Evolutionary conservation across 1,140 invertebrate species (phyloP), one percentile per base, ranked within the genome.

Genomic region (Drosophila aff.): DNA sequence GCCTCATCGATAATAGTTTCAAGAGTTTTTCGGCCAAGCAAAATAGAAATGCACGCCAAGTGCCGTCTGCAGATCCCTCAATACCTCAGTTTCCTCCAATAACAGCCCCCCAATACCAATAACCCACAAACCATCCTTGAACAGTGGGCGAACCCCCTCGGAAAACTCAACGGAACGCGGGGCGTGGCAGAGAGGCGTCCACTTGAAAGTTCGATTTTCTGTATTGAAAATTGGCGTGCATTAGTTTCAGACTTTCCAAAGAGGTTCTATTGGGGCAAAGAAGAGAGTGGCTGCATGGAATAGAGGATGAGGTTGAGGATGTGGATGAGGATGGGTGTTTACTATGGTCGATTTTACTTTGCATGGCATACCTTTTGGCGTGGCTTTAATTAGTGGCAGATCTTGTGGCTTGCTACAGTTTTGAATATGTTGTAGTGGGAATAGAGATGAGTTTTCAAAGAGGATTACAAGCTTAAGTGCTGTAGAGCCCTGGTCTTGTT

Each of bases 151-250:
- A 21, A 16, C 33, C 80, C 64, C 69, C 41, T 18, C 41, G 44
- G 59, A 33, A 40, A 73, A 44, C 57, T 40, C 21, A 78, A 31
- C 41, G 59, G 55, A 53, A 40, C 23, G 63, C 40, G 66, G 15
- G 63, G 72, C 72, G 61, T 44, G 61, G 67, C 44, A 52, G 63
- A 40, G 67, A 33, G 73, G 76, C 67, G 69, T 47, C 79, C 82
- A 79, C 83, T 86, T 87, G 71, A 86, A 87, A 82, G 82, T 86
- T 86, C 82, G 82, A 86, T 86, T 86, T 86, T 86, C 79, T 86
- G 71, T 82, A 87, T 86, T 86, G 66, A 87, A 87, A 82, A 86
- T 87, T 87, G 81, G 81, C 82, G 78, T 85, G 82, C 74, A 85
- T 81, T 81, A 84, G 53, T 81, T 84, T 65, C 67, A 72, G 66